Base-by-base conservation (phyloP, 1,140 invertebrate species). In the Trinorchestia longiramus region DNA sequence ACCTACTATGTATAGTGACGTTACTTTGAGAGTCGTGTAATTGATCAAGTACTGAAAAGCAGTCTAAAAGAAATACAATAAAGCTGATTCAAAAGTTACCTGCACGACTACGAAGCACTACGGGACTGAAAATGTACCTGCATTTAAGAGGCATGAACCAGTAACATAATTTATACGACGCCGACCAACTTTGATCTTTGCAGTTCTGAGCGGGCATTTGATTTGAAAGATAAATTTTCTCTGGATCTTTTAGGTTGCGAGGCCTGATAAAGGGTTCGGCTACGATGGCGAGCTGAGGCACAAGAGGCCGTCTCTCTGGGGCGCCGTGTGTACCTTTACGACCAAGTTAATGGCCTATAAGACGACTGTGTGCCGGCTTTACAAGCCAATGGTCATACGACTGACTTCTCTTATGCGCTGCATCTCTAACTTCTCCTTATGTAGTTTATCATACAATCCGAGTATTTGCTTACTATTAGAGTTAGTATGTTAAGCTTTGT, bases 271-370 rank as follows among this genome's bases (percentile, higher is more conserved):
- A 77, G 36, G 62, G 28, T 36, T 77, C 28, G 62, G 62, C 62
- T 28, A 36, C 11, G 11, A 77, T 28, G 62, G 62, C 36, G 62
- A 36, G 62, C 62, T 36, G 62, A 77, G 62, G 62, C 28, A 77
- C 15, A 42, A 41, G 88, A 90, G 0, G 92, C 23, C 17, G 44
- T 42, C 43, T 40, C 92, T 43, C 92, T 42, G 88, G n/a, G 43
- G 36, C 41, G 92, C 92, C 45, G 92, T 42, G 92, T 44, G 44
- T n/a, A 94, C 92, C 92, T 94, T 94, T 94, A 94, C 92, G 92
- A 47, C 92, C 36, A n/a, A 94, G 43, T 94, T 94, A 94, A 94
- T 19, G 92, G 92, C 43, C 92, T 43, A 47, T 94, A 94, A 45
- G 92, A 40, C 43, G 92, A 47, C 43, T 43, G 92, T 43, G 92